Evolutionary conservation across 64 coral and sea anemone genomes (phyloP), one percentile per base, ranked within the genome.

Genomic region (Montipora foliosa): DNA sequence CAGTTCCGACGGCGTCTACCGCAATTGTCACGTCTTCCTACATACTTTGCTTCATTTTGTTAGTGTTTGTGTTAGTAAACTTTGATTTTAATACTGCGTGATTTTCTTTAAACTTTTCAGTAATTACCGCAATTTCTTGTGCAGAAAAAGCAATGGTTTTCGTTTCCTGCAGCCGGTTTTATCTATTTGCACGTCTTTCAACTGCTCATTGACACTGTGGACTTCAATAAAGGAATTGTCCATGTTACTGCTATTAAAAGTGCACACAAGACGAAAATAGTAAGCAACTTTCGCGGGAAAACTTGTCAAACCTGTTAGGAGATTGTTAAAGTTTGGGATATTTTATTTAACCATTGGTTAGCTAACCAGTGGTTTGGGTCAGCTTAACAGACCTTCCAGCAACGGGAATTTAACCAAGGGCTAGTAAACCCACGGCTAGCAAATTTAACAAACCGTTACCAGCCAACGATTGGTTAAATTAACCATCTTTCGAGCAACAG

Each of bases 401-500:
- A 53, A 53, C 51, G 51, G 51, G 51, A 53, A 53, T 53, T 53
- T 53, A 53, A 53, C 51, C 51, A 53, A 53, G 5, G 51, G 51
- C 1, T 53, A 53, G 52, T 10, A 5, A 55, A 55, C 52, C 52
- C 52, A 55, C 10, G 0, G 52, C 2, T 67, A 17, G 25, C 29
- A 51, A 1, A 84, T 15, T 67, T 66, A 84, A 84, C 81, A n/a
- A 84, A 66, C 53, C 59, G 22, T 84, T 84, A 67, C 57, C n/a
- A 4, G 57, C 60, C 68, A 84, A 67, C 58, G 10, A 20, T 20
- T 81, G 81, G 81, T 84, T 84, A 83, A 83, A 15, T 83, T 83
- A 83, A 83, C 57, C 55, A 44, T 58, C 81, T 84, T 84, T 84
- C 57, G 81, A 84, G 81, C 81, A 84, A 84, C 50, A 16, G 79